A percentile compares a stretch with the other conserved stretches of the same genome.
Evolutionary conservation across 1,140 invertebrate species (phyloP).

Genomic region (Pissodes strobi): DNA sequence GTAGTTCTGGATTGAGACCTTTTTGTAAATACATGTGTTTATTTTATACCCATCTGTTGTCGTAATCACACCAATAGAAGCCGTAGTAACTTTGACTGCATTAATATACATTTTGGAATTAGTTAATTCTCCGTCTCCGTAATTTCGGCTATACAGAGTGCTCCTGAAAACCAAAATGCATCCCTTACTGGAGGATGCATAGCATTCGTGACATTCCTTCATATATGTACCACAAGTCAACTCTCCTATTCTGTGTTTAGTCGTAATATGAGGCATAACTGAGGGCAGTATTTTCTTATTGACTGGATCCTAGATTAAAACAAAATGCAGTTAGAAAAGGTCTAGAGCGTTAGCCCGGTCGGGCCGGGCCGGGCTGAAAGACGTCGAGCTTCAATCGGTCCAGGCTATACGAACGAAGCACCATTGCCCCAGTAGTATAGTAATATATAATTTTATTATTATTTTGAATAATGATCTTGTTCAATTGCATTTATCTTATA

Average conservation of each 20-base stretch:
- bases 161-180: conserved; percentile 45
- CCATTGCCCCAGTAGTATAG: too few species aligned
- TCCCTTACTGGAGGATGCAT: conserved; percentile 39
- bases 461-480: too few species aligned
- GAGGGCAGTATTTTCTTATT: conserved; percentile 23
- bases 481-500: too few species aligned
- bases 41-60: conserved; percentile 48
- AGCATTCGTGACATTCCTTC: conserved; percentile 43
- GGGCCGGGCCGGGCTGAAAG: too few species aligned
- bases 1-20: neutral
- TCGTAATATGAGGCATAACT: conserved; percentile 33
- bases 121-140: conserved; percentile 34
- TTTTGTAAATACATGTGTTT: too few species aligned
- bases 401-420: too few species aligned
- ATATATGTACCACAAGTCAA: conserved; percentile 45
- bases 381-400: too few species aligned
- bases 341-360: too few species aligned
- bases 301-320: conserved; percentile 26
- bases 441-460: too few species aligned
- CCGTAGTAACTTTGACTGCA: conserved; percentile 41
- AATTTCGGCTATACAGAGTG: conserved; percentile 41
- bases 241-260: conserved; percentile 33
- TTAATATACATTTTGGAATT: conserved; percentile 47
- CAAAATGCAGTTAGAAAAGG: too few species aligned
- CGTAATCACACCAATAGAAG: conserved; percentile 13